These are phyloP conservation scores for Ondatra zibethicus DNA, from an alignment of 2,113 vertebrate species.

Conservation along the genomic window DNA sequence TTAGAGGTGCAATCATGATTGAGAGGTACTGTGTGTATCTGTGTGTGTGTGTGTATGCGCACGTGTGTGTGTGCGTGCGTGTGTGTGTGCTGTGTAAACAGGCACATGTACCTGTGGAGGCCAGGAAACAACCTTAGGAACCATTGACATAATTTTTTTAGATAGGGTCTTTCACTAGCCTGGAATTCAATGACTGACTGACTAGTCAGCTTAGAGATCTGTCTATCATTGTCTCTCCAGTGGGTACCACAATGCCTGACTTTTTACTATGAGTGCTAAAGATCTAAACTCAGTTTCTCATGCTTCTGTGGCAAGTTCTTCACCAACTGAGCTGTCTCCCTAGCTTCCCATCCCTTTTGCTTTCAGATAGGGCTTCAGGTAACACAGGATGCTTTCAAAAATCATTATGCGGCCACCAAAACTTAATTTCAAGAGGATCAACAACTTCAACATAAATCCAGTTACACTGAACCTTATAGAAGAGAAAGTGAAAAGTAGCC, in stretches of 20 bases:
- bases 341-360: neutral
- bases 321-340: neutral
- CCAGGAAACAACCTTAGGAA: neutral
- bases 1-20: neutral
- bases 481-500: neutral
- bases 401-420: too few relatives aligned
- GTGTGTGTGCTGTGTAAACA: neutral
- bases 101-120: neutral
- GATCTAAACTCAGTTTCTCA: neutral
- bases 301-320: neutral
- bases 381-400: neutral
- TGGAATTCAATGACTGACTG: too few relatives aligned
- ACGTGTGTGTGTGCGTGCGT: neutral
- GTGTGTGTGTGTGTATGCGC: neutral
- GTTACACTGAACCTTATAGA: too few relatives aligned
- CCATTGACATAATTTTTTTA: neutral
- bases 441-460: too few relatives aligned
- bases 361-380: neutral
- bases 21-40: neutral
- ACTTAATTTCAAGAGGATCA: too few relatives aligned
- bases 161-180: neutral
- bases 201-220: too few relatives aligned
- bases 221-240: neutral
- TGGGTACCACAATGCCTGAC: neutral
- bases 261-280: neutral